Percentiles rank a stretch among this genome's conserved stretches.
Evolutionary conservation across 2,797 vertebrate species (phyloP).

Genomic region (Neosalanx taihuensis): DNA sequence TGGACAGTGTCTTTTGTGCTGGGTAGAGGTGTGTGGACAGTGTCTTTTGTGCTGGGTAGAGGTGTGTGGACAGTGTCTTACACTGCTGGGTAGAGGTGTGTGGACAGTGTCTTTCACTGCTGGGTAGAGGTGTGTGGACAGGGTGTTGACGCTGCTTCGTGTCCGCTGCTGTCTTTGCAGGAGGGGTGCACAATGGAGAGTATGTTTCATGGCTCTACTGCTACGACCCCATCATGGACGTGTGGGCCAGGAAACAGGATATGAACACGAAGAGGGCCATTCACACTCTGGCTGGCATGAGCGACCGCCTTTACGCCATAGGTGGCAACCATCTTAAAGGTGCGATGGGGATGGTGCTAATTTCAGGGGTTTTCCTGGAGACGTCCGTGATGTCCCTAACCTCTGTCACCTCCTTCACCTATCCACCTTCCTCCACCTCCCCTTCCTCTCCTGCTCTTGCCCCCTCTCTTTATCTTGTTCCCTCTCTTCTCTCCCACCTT

Average conservation of each 20-base stretch:
- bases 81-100: too few species aligned
- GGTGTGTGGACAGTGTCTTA: too few species aligned
- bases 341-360: conserved; percentile 54
- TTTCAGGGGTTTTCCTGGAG: not conserved
- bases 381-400: not conserved
- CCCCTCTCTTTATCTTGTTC: too few species aligned
- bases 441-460: too few species aligned
- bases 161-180: conserved; percentile 60
- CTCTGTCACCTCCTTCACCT: not conserved
- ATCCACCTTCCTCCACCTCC: too few species aligned
- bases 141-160: too few species aligned
- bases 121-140: too few species aligned
- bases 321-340: conserved; percentile 99
- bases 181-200: conserved; percentile 98
- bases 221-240: conserved; percentile 97
- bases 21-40: too few species aligned
- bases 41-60: too few species aligned
- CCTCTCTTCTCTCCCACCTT: too few species aligned
- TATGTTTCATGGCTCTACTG: conserved; percentile 99
- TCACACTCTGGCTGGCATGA: conserved; percentile 96
- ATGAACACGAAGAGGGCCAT: conserved; percentile 99
- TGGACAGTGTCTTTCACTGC: too few species aligned
- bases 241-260: conserved; percentile 98
- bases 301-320: conserved; percentile 96
- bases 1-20: too few species aligned